Evolutionary conservation across 2,113 vertebrate species (phyloP).

Genomic region (Gavialis gangeticus): DNA sequence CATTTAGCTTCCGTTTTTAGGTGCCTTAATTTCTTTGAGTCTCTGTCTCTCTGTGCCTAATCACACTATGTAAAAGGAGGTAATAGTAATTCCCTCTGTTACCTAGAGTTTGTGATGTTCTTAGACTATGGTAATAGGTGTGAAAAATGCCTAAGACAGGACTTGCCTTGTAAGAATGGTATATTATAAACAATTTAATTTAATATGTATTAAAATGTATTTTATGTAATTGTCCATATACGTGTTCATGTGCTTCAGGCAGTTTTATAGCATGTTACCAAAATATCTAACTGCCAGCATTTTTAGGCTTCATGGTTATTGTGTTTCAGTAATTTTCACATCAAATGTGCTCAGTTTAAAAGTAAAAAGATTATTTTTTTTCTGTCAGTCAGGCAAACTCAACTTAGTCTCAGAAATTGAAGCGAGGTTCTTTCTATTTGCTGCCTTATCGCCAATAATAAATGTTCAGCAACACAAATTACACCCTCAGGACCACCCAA

Average conservation of each 20-base stretch:
- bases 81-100: neutral
- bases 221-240: neutral
- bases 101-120: neutral
- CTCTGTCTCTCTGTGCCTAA: too few species aligned
- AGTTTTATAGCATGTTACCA: neutral
- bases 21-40: too few species aligned
- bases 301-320: neutral
- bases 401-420: neutral
- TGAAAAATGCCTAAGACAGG: neutral
- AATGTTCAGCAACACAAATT: neutral
- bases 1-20: too few species aligned
- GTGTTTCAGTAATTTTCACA: neutral
- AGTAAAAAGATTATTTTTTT: neutral
- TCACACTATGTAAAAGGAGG: neutral
- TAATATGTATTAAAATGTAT: neutral
- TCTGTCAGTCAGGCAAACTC: neutral
- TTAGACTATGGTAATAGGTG: neutral
- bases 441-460: neutral
- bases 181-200: neutral
- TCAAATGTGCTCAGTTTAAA: slow-evolving; percentile 10
- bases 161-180: neutral
- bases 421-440: neutral
- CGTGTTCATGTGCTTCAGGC: neutral
- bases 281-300: slow-evolving; percentile 2
- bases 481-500: fast-evolving